These are phyloP conservation scores for Nibea coibor DNA, from an alignment of 2,113 vertebrate species.

Conservation along the genomic window DNA sequence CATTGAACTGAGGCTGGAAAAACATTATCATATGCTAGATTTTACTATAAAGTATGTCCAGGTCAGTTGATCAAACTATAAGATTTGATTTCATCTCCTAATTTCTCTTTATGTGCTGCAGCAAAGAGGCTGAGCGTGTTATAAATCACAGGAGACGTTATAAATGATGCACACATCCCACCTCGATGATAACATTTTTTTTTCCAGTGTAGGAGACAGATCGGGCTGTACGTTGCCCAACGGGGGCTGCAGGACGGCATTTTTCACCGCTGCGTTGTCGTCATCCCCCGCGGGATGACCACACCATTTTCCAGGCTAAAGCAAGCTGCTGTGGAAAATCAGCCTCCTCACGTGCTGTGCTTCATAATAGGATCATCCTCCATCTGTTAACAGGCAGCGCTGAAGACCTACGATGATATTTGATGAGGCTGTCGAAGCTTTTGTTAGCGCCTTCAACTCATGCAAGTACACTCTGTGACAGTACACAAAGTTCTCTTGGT, in stretches of 20 bases:
- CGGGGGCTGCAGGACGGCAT: not conserved
- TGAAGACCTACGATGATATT: not conserved
- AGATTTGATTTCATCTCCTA: too few relatives aligned
- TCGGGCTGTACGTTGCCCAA: not conserved
- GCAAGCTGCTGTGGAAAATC: slow-evolving; percentile 46
- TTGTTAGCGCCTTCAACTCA: too few relatives aligned
- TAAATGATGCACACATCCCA: slow-evolving; percentile 14
- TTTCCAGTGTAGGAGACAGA: not conserved
- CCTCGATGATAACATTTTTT: not conserved
- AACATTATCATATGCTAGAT: too few relatives aligned
- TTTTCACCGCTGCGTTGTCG: not conserved
- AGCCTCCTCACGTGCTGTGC: not conserved
- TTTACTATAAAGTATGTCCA: not conserved
- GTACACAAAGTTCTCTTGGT: too few relatives aligned
- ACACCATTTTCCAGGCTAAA: slow-evolving; percentile 6
- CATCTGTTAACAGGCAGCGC: slow-evolving; percentile 27
- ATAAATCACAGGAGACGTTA: not conserved
- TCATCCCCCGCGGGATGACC: slow-evolving; percentile 17
- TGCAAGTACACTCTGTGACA: too few relatives aligned
- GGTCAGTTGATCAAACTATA: not conserved
- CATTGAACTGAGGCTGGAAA: too few relatives aligned
- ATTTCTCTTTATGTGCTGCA: not conserved
- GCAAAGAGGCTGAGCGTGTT: not conserved
- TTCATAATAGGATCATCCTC: slow-evolving; percentile 28
- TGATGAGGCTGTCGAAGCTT: not conserved